These are phyloP conservation scores for Leistus spinibarbis DNA, from an alignment of 2,888 invertebrate genomes.

Conservation along the genomic window DNA sequence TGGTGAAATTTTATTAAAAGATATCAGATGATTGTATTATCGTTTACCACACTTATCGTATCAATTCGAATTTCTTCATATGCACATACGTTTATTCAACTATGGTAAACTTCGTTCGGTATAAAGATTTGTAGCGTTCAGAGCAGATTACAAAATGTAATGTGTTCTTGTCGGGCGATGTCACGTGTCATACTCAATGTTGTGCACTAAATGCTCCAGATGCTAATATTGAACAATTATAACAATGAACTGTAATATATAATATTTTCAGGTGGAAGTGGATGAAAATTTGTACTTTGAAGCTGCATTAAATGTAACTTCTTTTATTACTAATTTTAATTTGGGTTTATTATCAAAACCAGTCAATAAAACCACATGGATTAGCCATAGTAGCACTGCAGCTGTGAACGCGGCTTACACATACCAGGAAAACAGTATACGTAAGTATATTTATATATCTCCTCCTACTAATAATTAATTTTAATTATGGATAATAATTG, in stretches of 20 bases:
- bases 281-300: conserved; percentile 73
- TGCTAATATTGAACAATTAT: not conserved
- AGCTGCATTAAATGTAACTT: conserved; percentile 76
- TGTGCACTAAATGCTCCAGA: no score
- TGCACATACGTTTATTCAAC: no score
- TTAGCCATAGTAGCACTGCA: conserved; percentile 81
- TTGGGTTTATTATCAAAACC: conserved; percentile 78
- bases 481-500: no score
- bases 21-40: not conserved
- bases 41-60: not conserved
- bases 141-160: no score
- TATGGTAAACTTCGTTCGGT: no score
- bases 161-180: no score
- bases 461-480: no score
- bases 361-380: conserved; percentile 86
- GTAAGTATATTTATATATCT: conserved; percentile 64
- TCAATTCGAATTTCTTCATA: no score
- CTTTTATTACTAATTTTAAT: conserved; percentile 79
- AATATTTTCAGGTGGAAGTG: conserved; percentile 67
- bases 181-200: no score
- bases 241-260: no score
- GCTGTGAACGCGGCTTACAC: conserved; percentile 88
- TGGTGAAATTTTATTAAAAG: not conserved
- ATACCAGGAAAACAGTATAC: conserved; percentile 84
- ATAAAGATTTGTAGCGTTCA: no score